phyloP scores from a whole-genome alignment of 2,113 vertebrate species.

The Phalacrocorax brasilianus region DNA sequence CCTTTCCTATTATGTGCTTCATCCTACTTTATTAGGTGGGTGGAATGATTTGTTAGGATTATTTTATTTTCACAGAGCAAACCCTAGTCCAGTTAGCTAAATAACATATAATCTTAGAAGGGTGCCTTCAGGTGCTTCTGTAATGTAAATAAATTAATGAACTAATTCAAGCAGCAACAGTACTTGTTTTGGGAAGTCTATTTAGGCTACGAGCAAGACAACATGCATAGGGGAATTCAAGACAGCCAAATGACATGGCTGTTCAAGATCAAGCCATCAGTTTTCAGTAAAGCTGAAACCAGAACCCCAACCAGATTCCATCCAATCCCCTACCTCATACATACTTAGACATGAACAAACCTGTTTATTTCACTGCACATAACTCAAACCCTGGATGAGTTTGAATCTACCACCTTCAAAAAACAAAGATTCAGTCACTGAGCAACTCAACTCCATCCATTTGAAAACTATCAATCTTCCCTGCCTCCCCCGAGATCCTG shows the following conservation, averaged over 20 bases:
- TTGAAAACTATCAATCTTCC: neutral
- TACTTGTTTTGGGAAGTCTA: neutral
- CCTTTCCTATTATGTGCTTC: neutral
- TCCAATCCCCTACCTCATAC: neutral
- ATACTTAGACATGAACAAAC: neutral
- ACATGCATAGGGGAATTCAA: neutral
- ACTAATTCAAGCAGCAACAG: neutral
- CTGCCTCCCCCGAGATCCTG: neutral
- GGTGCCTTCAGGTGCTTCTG: conserved; percentile 37
- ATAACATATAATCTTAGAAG: neutral
- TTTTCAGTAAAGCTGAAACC: neutral
- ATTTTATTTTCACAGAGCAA: conserved; percentile 18
- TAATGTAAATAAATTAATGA: conserved; percentile 36
- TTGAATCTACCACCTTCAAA: neutral
- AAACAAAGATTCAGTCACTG: neutral
- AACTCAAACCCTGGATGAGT: neutral
- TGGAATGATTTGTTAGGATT: conserved; percentile 9
- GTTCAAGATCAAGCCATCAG: neutral
- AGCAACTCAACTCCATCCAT: neutral
- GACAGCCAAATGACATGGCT: neutral
- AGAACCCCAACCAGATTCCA: neutral
- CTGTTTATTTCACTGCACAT: neutral
- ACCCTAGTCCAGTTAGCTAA: neutral
- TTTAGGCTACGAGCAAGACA: neutral
- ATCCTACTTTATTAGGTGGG: conserved; percentile 12